Base-by-base conservation (phyloP, 2,888 invertebrate species). In the Drosophila bunnanda region DNA sequence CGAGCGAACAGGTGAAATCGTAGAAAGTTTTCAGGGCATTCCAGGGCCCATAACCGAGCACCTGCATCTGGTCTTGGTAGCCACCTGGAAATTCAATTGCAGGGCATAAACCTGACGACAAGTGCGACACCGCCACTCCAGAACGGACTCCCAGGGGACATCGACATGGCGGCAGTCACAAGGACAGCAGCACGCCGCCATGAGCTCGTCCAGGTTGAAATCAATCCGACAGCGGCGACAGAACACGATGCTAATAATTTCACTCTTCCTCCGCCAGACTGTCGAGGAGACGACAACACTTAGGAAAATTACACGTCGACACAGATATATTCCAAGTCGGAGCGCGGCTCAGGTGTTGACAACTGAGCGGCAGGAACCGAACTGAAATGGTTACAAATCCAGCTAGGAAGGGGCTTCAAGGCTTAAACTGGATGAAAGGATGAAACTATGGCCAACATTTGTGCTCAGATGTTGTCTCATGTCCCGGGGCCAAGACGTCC, bases 161-260 rank as follows among this genome's bases (percentile, higher is more conserved):
- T 86, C 79, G 71, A 87, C 89, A 68, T 88, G 81, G 13, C 82
- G 5, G 30, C 48, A 48, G 30, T 12, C 12, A 72, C 92, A 92
- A 38, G 91, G 91, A 36, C 92, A 92, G 30, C 88, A 83, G 76
- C 92, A 92, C 65, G 79, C 83, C 50, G 91, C 75, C 62, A 71
- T 85, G 38, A 76, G 44, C 59, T 89, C 91, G 41, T 75, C 78
- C 74, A 79, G 73, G 61, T 77, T 80, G 61, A 92, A 92, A 90
- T 92, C 91, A 81, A 92, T 90, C 92, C 92, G 91, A 66, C 92
- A 92, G 79, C 89, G 91, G 71, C 90, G 91, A 85, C 92, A 92
- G 80, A 92, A 92, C 89, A 91, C 90, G 75, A 71, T 82, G 67
- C 79, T 85, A 71, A 82, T 83, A 83, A 79, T 78, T 81, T 48